Evolutionary conservation across 2,113 vertebrate species (phyloP).

Genomic region (Cervus canadensis): DNA sequence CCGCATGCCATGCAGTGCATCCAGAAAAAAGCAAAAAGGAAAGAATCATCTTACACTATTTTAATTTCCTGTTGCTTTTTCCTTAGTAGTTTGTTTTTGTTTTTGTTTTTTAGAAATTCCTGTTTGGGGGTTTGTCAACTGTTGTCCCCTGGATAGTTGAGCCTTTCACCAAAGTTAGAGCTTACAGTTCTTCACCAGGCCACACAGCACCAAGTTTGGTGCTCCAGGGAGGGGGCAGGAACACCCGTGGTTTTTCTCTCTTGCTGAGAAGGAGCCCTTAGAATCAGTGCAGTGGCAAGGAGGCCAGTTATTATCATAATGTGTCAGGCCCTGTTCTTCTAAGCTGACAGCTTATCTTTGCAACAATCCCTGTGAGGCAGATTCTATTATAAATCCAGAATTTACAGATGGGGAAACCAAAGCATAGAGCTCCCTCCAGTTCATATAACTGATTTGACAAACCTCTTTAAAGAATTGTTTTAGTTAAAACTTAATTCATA

Average conservation of each 20-base stretch:
- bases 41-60: neutral
- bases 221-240: neutral
- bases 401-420: neutral
- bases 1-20: neutral
- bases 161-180: neutral
- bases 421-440: neutral
- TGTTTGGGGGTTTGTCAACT: neutral
- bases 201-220: neutral
- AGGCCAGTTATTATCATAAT: neutral
- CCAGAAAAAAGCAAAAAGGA: neutral
- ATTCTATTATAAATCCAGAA: neutral
- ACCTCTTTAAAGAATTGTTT: neutral
- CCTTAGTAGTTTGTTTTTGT: neutral
- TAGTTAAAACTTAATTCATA: neutral
- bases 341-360: neutral
- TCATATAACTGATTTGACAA: neutral
- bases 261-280: neutral
- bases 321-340: neutral
- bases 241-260: neutral
- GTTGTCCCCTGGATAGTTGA: neutral
- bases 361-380: neutral
- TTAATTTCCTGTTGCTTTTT: neutral
- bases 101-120: neutral
- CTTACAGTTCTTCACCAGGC: neutral
- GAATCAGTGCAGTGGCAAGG: neutral